Conservation (phyloP, 2,113 vertebrate species). For the Cebus imitator region DNA sequence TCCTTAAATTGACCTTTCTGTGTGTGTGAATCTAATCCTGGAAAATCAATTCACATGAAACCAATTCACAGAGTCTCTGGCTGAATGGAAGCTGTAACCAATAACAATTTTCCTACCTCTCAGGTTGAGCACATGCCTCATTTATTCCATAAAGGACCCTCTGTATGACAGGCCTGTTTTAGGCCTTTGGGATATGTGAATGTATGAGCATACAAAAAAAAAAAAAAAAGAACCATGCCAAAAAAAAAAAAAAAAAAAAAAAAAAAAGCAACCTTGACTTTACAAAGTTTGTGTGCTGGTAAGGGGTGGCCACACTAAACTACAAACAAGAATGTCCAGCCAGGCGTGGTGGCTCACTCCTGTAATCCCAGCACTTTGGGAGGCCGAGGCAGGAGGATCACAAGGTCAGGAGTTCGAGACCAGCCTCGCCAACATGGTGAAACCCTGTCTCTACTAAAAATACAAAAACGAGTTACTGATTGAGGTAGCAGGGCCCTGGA, state of each 20-base stretch:
- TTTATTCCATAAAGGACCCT: background rate
- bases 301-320: background rate
- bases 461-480: too few species aligned
- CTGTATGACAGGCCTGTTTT: background rate
- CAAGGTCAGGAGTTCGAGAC: too few species aligned
- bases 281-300: background rate
- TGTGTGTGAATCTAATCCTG: background rate
- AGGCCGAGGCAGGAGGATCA: too few species aligned
- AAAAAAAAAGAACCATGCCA: background rate
- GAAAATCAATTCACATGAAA: background rate
- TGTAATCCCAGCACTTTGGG: too few species aligned
- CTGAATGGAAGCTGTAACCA: background rate
- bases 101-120: background rate
- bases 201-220: background rate
- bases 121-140: background rate
- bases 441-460: too few species aligned
- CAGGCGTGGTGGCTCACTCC: too few species aligned
- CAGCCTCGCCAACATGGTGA: too few species aligned
- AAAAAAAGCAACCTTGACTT: background rate
- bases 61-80: background rate
- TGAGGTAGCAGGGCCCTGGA: too few species aligned
- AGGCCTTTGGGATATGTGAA: fast-evolving
- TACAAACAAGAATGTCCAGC: background rate
- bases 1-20: background rate
- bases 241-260: background rate